A percentile compares a stretch with the other conserved stretches of the same genome.
These are phyloP conservation scores for Seriola dumerili DNA, from an alignment of 2,113 vertebrate species.

Conservation along the genomic window DNA sequence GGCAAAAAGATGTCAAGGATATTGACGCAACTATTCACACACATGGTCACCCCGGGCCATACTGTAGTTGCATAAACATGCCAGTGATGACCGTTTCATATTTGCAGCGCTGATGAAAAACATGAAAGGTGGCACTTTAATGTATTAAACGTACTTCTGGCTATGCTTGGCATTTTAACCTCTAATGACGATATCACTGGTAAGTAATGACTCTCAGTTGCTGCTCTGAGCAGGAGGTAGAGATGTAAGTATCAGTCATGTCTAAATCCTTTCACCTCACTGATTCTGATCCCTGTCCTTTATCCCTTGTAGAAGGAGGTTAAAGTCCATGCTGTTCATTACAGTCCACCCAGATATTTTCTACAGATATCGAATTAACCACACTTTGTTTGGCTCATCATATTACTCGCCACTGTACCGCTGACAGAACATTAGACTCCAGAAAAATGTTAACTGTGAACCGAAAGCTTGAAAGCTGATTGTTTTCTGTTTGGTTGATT, in stretches of 20 bases:
- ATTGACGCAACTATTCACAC: conserved; percentile 38
- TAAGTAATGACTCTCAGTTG: background rate
- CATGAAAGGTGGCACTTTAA: conserved; percentile 37
- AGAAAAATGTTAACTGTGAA: too few relatives aligned
- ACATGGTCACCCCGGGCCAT: conserved; percentile 1
- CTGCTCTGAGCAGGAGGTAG: background rate
- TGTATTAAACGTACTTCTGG: conserved; percentile 9
- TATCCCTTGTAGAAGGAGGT: background rate
- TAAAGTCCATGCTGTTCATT: background rate
- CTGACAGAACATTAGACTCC: too few relatives aligned
- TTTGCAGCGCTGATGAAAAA: conserved; percentile 25
- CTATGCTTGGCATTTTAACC: conserved; percentile 28
- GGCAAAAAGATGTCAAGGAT: conserved; percentile 60
- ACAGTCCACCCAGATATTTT: background rate
- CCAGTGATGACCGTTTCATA: conserved; percentile 16
- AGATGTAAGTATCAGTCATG: background rate
- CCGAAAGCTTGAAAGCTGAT: background rate
- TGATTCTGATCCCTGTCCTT: background rate
- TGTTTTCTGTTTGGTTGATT: background rate
- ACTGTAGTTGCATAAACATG: conserved; percentile 3
- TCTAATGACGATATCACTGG: background rate
- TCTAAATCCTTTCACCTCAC: background rate
- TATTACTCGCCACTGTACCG: too few relatives aligned
- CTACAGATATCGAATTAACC: background rate
- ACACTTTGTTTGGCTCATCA: too few relatives aligned